phyloP scores from a whole-genome alignment of 2,888 invertebrate genomes.

The Clunio marinus region DNA sequence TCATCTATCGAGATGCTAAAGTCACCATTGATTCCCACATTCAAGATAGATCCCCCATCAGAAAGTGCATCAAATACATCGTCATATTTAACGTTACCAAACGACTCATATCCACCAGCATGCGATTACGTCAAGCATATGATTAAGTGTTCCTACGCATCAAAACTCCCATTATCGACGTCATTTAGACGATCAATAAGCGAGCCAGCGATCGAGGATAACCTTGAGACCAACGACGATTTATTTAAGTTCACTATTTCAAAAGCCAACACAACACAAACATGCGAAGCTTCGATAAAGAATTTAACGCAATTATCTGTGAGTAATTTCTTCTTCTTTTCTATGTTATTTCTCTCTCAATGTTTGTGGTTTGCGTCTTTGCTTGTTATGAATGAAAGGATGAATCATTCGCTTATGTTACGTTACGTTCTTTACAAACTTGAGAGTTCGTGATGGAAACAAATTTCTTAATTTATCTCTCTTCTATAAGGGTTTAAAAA shows the following conservation, averaged over 20 bases:
- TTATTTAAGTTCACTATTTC: slow-evolving; percentile 19
- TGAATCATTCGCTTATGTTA: slow-evolving; percentile 11
- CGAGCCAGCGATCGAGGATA: background rate
- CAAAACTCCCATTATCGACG: background rate
- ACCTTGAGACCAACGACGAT: slow-evolving; percentile 10
- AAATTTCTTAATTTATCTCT: too few relatives aligned
- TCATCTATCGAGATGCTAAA: slow-evolving; percentile 14
- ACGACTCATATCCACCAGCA: background rate
- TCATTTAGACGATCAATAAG: slow-evolving; percentile 11
- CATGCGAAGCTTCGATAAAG: slow-evolving; percentile 29
- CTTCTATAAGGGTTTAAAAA: too few relatives aligned
- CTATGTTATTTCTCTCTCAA: background rate
- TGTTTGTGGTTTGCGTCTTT: background rate
- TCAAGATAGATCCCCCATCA: slow-evolving; percentile 12
- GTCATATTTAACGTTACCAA: background rate
- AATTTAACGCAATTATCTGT: slow-evolving; percentile 33
- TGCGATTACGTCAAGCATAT: slow-evolving; percentile 8
- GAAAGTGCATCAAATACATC: background rate
- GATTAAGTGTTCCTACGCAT: slow-evolving; percentile 1
- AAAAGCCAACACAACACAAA: slow-evolving; percentile 24
- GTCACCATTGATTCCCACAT: slow-evolving; percentile 1
- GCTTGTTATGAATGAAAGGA: background rate
- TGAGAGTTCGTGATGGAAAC: too few relatives aligned
- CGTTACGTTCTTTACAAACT: background rate
- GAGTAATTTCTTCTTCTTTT: slow-evolving; percentile 9